Evolutionary conservation across 2,888 invertebrate species (phyloP), one percentile per base, ranked within the genome.

Genomic region (Pelosia muscerda): DNA sequence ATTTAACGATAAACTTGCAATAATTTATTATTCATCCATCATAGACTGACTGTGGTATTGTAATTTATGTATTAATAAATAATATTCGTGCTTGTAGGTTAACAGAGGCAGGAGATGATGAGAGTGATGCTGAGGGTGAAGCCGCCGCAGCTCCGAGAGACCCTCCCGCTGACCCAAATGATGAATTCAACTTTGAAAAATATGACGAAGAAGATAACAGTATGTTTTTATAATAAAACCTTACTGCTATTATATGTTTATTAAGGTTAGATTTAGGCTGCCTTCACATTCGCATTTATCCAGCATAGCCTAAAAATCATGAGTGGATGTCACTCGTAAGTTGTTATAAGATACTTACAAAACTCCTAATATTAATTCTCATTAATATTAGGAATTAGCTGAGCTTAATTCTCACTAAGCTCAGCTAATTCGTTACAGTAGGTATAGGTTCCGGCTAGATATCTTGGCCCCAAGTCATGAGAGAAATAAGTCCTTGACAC

Each of bases 121-220:
- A 93, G 23, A 95, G 93, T 69, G 95, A 92, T 49, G 94, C 92
- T 19, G 92, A 94, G 75, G 93, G 84, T 31, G 90, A 84, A 69
- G 84, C 79, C 23, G 68, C 84, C 2, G 81, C 77, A 54, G 76
- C 82, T 63, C 81, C 88, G 0, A 78, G 86, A 71, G 86, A 86
- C 23, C 87, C 88, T 1, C 92, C 91, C 0, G 90, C 89, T 0
- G 91, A 95, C 78, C 94, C 93, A 9, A 90, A 95, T 73, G 97
- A 97, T 89, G 97, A 97, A 87, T 97, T 96, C 85, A 94, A 96
- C 81, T 96, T 97, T 83, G 96, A 96, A 66, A 95, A 96, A 68
- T 97, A 98, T 88, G 97, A 97, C 81, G 95, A 96, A 65, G 97
- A 97, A 88, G 96, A 96, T 66, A 81, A 85, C 88, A 93, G 95